Conservation (phyloP, 2,113 vertebrate species). For the Saimiri boliviensis region DNA sequence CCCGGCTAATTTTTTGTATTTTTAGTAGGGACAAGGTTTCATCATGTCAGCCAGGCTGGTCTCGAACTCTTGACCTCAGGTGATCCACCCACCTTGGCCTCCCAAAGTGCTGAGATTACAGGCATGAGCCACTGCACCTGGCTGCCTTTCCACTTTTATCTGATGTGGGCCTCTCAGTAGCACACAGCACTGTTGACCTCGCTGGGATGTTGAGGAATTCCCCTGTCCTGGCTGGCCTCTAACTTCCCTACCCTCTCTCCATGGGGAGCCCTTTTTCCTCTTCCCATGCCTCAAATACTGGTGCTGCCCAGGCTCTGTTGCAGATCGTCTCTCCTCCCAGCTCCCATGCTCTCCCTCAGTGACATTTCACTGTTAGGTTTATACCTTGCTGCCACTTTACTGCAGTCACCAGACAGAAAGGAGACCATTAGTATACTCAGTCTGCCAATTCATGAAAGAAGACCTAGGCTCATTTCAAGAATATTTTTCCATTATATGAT, state of each 20-base stretch:
- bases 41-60: no score
- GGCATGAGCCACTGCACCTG: no score
- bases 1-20: no score
- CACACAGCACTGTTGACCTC: accelerated
- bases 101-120: no score
- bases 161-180: not conserved
- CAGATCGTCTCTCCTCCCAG: not conserved
- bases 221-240: not conserved
- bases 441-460: not conserved
- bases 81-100: no score
- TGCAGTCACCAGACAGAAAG: not conserved
- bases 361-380: not conserved
- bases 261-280: not conserved
- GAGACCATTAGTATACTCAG: not conserved
- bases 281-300: not conserved
- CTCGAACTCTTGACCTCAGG: no score
- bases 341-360: not conserved
- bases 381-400: not conserved
- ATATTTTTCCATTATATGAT: not conserved
- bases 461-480: not conserved
- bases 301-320: not conserved
- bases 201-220: not conserved
- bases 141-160: not conserved
- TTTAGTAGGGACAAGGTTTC: no score
- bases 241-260: not conserved